A percentile compares a stretch with the other conserved stretches of the same genome.
phyloP scores from a whole-genome alignment of 1,140 invertebrate species.

The Pseudomyrmex dendroicus region DNA sequence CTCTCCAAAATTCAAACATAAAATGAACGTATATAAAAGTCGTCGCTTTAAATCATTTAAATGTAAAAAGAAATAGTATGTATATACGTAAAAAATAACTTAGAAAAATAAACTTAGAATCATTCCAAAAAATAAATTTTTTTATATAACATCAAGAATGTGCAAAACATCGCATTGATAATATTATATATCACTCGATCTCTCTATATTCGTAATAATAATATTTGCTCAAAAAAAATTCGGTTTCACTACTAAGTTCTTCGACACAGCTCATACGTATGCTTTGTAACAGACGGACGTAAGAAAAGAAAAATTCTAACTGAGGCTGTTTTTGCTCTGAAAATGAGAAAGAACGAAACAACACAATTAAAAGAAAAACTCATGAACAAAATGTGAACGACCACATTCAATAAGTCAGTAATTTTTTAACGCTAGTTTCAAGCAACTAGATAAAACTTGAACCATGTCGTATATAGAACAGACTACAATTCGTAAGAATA shows the following conservation, averaged over 20 bases:
- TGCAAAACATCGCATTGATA: conserved; percentile 23
- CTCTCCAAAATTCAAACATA: no score
- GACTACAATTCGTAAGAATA: conserved; percentile 1
- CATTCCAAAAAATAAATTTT: not conserved
- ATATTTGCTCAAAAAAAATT: conserved; percentile 16
- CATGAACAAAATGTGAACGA: not conserved
- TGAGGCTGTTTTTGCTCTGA: conserved; percentile 54
- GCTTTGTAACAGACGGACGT: conserved; percentile 37
- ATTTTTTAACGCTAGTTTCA: not conserved
- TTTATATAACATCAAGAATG: conserved; percentile 14
- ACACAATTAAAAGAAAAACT: conserved; percentile 29
- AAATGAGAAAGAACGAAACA: conserved; percentile 54
- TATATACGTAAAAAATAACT: no score
- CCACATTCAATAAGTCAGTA: not conserved
- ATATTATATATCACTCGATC: not conserved
- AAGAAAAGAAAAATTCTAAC: conserved; percentile 51
- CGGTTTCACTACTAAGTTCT: conserved; percentile 31
- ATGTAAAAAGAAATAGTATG: no score
- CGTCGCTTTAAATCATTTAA: no score
- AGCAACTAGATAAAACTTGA: no score
- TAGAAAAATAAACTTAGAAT: not conserved
- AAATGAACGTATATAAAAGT: no score
- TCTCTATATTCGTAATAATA: not conserved
- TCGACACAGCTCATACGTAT: conserved; percentile 12
- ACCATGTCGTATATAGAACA: not conserved